phyloP scores from a whole-genome alignment of 2,888 invertebrate genomes.

The Torymus aiolomorphi region DNA sequence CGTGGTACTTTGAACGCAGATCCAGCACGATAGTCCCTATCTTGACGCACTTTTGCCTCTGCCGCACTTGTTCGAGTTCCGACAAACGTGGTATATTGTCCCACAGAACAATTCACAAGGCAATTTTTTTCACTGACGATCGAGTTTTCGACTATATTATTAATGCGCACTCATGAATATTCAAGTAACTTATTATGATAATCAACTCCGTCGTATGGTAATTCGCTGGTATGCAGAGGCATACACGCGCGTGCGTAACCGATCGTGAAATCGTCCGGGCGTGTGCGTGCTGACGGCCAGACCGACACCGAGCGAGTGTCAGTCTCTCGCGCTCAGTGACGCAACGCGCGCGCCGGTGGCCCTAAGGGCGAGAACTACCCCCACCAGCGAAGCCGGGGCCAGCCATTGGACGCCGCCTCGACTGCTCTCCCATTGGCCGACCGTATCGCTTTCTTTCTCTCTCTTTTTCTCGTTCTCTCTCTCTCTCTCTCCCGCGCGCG shows the following conservation, averaged over 20 bases:
- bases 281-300: conserved; percentile 61
- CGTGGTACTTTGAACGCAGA: conserved; percentile 50
- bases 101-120: too few species aligned
- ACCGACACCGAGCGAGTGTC: conserved; percentile 72
- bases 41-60: too few species aligned
- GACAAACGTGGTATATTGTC: too few species aligned
- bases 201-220: too few species aligned
- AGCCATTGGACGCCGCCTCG: conserved; percentile 63
- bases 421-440: conserved; percentile 60
- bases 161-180: conserved; percentile 22
- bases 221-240: too few species aligned
- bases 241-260: background rate
- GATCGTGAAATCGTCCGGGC: background rate
- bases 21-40: conserved; percentile 62
- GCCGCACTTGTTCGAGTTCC: background rate
- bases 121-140: too few species aligned
- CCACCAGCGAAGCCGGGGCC: conserved; percentile 62
- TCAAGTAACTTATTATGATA: background rate
- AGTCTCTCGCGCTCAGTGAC: conserved; percentile 65
- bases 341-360: conserved; percentile 68
- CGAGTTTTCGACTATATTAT: too few species aligned
- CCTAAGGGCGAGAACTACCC: conserved; percentile 70
- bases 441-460: background rate
- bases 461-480: too few species aligned
- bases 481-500: conserved; percentile 42